These are phyloP conservation scores for Decapterus maruadsi DNA, from an alignment of 2,797 vertebrate species.

Conservation along the genomic window DNA sequence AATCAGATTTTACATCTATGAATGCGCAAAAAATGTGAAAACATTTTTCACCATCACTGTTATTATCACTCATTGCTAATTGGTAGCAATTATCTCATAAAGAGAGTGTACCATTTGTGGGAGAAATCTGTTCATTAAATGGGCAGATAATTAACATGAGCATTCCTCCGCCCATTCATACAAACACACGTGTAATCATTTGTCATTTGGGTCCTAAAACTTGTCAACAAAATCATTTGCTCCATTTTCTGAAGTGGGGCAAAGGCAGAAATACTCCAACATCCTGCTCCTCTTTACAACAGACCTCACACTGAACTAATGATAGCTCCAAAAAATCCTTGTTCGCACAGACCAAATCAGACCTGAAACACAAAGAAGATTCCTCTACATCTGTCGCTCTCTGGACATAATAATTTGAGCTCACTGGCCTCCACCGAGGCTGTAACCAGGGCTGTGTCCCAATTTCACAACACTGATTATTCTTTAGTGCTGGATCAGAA, in stretches of 20 bases:
- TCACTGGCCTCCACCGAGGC: constrained; percentile 45
- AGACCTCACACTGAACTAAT: background rate
- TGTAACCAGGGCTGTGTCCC: constrained; percentile 67
- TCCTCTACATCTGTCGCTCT: constrained; percentile 31
- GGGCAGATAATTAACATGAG: background rate
- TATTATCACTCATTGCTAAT: constrained; percentile 33
- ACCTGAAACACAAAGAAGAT: constrained; percentile 21
- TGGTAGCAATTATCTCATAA: constrained; percentile 19
- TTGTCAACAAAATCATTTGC: background rate
- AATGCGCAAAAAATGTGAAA: background rate
- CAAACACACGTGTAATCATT: background rate
- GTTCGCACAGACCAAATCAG: constrained; percentile 10
- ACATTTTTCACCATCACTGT: constrained; percentile 3
- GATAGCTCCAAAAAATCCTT: background rate
- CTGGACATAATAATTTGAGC: constrained; percentile 48
- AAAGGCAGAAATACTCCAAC: background rate
- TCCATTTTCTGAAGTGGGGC: background rate
- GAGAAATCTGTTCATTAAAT: constrained; percentile 3
- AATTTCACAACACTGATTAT: constrained; percentile 78
- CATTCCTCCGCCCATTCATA: background rate
- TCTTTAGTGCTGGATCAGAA: constrained; percentile 79
- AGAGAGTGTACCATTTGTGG: background rate
- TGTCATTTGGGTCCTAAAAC: background rate
- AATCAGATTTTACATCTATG: constrained; percentile 6
- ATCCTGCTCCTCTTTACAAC: background rate